Evolutionary conservation across 2,888 invertebrate genomes (phyloP).

Genomic region (Erebia ligea): DNA sequence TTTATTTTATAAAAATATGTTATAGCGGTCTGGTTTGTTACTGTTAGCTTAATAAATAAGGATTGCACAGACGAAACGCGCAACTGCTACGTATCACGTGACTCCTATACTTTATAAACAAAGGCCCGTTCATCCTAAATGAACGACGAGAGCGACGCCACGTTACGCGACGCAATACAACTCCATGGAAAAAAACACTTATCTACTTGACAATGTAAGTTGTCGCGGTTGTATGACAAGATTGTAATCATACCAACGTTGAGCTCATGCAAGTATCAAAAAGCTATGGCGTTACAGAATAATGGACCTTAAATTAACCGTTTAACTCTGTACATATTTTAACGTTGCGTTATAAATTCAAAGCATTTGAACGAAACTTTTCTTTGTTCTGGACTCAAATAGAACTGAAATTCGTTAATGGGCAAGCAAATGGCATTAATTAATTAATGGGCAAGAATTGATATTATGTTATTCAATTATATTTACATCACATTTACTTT

Average conservation of each 20-base stretch:
- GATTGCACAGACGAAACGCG: neutral
- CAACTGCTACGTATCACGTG: neutral
- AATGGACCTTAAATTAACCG: neutral
- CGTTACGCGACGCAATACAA: too few relatives aligned
- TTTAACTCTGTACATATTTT: neutral
- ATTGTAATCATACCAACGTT: too few relatives aligned
- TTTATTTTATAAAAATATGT: conserved; percentile 2
- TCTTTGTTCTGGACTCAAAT: neutral
- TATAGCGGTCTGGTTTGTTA: neutral
- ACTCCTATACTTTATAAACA: neutral
- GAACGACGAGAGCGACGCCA: too few relatives aligned
- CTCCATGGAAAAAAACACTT: too few relatives aligned
- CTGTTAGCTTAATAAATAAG: neutral
- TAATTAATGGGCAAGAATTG: too few relatives aligned
- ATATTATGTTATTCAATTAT: too few relatives aligned
- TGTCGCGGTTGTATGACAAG: neutral
- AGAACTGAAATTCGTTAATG: neutral
- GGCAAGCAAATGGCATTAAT: too few relatives aligned
- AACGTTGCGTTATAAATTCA: neutral
- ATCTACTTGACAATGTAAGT: too few relatives aligned
- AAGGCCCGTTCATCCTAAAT: too few relatives aligned
- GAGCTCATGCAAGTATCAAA: too few relatives aligned
- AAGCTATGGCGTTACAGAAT: too few relatives aligned
- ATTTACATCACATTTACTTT: too few relatives aligned
- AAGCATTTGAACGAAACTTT: neutral